Base-by-base conservation (phyloP, 2,888 invertebrate species). In the Hypercompe scribonia region DNA sequence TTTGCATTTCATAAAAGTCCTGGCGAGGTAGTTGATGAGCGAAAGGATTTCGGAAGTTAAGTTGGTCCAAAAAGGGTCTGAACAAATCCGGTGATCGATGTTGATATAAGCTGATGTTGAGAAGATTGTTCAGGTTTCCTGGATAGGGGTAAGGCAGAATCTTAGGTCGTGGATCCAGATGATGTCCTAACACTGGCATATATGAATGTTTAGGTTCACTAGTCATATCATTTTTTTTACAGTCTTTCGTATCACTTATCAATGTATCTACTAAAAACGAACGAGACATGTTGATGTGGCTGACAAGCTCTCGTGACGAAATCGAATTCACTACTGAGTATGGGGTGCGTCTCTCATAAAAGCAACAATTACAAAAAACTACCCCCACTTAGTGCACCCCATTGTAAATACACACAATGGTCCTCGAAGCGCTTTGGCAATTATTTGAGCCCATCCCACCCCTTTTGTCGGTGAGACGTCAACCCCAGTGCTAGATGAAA, bases 191-290 rank as follows among this genome's bases (percentile, higher is more conserved):
- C 63, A 95, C 87, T 76, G 91, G 69, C 28, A 69, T 92, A 79
- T 95, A 93, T 28, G 92, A 88, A 77, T 93, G 86, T 75, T 93
- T 81, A 81, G 93, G 78, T 88, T 96, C 94, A 91, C 92, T 90
- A 82, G 93, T 80, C 85, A 93, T 82, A 78, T 93, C 90, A 73
- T 88, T 84, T 85, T 91, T 91, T 83, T 93, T 92, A 74, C 21
- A 61, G 39, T 95, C 94, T 83, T 97, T 96, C 65, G 96, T 89
- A 74, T 96, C 96, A 94, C 97, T 97, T 81, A 98, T 97, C 73
- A 98, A 92, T 70, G 98, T 97, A 88, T 98, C 98, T 88, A 98
- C 97, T 73, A 98, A 91, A 88, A 98, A 98, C 80, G 98, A 98
- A 82, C 98, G 97, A 77, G 98, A 98, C 98, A 98, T 98, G 85